Percentiles rank a stretch among this genome's conserved stretches.
phyloP scores from a whole-genome alignment of 2,113 vertebrate species.

The Eira barbara region DNA sequence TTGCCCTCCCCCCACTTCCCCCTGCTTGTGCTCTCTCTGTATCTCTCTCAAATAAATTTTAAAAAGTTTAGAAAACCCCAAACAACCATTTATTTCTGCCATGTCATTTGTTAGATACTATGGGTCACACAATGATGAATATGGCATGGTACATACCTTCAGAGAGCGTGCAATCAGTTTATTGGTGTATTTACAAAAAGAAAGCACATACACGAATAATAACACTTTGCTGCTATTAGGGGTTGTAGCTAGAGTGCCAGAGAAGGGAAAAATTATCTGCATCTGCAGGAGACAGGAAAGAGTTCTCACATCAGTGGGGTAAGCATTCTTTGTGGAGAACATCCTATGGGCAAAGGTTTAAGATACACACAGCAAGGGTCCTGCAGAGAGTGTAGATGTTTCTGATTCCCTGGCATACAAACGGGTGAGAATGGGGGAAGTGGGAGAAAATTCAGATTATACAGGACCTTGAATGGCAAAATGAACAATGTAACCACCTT shows the following conservation, averaged over 20 bases:
- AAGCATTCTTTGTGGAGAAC: neutral
- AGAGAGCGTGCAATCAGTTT: neutral
- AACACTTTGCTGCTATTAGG: neutral
- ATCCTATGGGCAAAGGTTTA: neutral
- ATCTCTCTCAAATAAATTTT: neutral
- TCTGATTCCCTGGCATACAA: neutral
- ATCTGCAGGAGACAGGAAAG: neutral
- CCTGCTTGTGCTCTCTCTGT: neutral
- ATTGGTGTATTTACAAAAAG: neutral
- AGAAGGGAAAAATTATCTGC: neutral
- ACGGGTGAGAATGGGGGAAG: no score
- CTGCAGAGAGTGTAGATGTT: neutral
- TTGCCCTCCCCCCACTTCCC: neutral
- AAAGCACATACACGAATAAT: neutral
- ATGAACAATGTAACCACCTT: neutral
- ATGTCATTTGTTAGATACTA: neutral
- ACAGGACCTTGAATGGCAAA: neutral
- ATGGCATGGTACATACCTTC: neutral
- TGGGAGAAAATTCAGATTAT: neutral
- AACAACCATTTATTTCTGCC: neutral
- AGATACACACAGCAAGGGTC: accelerated
- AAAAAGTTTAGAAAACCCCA: neutral
- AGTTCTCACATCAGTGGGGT: accelerated
- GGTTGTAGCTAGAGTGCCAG: accelerated
- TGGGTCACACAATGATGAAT: neutral